A percentile compares a stretch with the other conserved stretches of the same genome.
These are phyloP conservation scores for Priapulus caudatus DNA, from an alignment of 2,888 invertebrate genomes.

Conservation along the genomic window DNA sequence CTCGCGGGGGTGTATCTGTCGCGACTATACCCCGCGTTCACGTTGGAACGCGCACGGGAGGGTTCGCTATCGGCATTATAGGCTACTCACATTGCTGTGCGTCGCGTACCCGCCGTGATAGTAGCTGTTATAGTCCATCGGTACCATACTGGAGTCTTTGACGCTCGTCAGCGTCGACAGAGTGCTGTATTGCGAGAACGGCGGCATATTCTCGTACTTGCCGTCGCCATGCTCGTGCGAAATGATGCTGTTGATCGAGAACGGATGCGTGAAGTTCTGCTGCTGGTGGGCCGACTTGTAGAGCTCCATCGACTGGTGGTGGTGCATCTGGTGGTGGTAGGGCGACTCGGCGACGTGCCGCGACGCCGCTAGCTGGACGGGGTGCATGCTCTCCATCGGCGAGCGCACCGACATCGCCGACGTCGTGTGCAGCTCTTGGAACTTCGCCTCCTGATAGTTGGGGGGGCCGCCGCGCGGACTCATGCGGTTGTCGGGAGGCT, in stretches of 20 bases:
- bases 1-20: too few species aligned
- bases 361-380: too few species aligned
- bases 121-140: too few species aligned
- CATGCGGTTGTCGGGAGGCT: not conserved
- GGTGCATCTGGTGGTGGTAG: slow-evolving; percentile 20
- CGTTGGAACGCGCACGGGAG: too few species aligned
- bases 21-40: too few species aligned
- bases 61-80: too few species aligned
- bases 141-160: too few species aligned
- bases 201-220: not conserved
- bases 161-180: not conserved
- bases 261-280: slow-evolving; percentile 11
- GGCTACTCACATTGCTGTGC: too few species aligned
- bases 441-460: too few species aligned
- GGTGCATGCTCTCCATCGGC: not conserved
- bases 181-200: not conserved
- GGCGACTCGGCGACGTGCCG: too few species aligned
- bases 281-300: not conserved
- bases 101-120: too few species aligned
- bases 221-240: not conserved
- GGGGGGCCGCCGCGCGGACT: too few species aligned
- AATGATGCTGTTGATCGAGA: slow-evolving; percentile 16
- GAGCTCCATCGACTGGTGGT: not conserved
- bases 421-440: not conserved
- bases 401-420: not conserved